These are phyloP conservation scores for Cyrtodaria siliqua DNA, from an alignment of 2,888 invertebrate genomes.

Conservation along the genomic window DNA sequence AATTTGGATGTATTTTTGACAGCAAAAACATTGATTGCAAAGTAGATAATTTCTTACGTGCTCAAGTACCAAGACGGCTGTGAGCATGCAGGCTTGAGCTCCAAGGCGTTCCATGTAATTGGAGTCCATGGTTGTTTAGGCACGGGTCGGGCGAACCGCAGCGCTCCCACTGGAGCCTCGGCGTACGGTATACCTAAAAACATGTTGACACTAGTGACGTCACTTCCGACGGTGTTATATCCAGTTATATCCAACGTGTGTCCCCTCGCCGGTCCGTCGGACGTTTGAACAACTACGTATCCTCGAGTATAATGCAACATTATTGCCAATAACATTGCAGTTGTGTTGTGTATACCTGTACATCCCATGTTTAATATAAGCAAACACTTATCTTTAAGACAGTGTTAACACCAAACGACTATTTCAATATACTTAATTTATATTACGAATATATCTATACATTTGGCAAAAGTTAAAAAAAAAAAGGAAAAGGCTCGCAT, in stretches of 20 bases:
- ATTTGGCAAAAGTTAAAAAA: too few species aligned
- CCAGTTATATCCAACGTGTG: constrained; percentile 30
- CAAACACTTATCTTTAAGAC: too few species aligned
- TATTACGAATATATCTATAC: too few species aligned
- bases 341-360: too few species aligned
- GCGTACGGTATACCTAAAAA: constrained; percentile 69
- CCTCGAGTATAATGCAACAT: not conserved
- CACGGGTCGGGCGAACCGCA: constrained; percentile 60
- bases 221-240: constrained; percentile 31
- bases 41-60: too few species aligned
- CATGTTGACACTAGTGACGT: constrained; percentile 46
- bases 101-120: constrained; percentile 26
- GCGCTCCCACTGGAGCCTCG: constrained; percentile 56
- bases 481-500: too few species aligned
- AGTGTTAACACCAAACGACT: too few species aligned
- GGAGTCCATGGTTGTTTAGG: constrained; percentile 56
- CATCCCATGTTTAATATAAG: too few species aligned
- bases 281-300: constrained; percentile 25
- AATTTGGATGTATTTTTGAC: too few species aligned
- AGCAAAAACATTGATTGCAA: too few species aligned
- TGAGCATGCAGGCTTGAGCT: constrained; percentile 44
- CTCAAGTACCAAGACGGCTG: constrained; percentile 38
- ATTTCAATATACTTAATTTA: too few species aligned
- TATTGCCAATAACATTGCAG: too few species aligned
- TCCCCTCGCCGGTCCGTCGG: constrained; percentile 30